Evolutionary conservation across 2,797 vertebrate genomes (phyloP).

Genomic region (Myiotriccus ornatus): DNA sequence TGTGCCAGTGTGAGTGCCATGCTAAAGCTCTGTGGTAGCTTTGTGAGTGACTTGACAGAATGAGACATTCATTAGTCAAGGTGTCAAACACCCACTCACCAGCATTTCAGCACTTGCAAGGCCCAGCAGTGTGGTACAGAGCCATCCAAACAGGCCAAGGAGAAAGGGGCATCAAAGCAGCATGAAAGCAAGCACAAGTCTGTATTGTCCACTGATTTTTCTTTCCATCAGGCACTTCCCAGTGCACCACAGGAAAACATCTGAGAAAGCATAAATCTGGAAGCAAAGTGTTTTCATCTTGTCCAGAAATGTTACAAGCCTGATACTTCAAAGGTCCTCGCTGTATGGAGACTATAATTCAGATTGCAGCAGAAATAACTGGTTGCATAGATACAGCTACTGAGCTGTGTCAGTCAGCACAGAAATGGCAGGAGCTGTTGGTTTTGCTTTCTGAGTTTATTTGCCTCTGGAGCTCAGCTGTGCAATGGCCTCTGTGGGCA

Average conservation of each 20-base stretch:
- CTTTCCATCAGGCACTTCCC: neutral
- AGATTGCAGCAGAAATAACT: neutral
- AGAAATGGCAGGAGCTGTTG: neutral
- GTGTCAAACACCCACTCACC: neutral
- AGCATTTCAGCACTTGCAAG: neutral
- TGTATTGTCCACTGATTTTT: fast-evolving
- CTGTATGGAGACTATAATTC: neutral
- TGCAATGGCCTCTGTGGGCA: neutral
- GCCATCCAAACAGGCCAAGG: neutral
- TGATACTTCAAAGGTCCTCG: neutral
- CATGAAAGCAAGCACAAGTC: neutral
- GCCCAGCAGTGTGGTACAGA: neutral
- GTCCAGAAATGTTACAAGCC: neutral
- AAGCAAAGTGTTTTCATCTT: neutral
- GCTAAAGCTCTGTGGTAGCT: neutral
- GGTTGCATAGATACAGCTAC: neutral
- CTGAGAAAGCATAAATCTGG: neutral
- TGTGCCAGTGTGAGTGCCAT: neutral
- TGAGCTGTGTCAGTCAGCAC: neutral
- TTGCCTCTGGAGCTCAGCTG: neutral
- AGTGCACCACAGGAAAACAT: neutral
- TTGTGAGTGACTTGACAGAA: neutral
- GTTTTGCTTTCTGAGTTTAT: neutral
- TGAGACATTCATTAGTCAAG: neutral
- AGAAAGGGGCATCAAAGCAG: neutral